Evolutionary conservation across 2,113 vertebrate species (phyloP).

Genomic region (Spizaetus ornatus): DNA sequence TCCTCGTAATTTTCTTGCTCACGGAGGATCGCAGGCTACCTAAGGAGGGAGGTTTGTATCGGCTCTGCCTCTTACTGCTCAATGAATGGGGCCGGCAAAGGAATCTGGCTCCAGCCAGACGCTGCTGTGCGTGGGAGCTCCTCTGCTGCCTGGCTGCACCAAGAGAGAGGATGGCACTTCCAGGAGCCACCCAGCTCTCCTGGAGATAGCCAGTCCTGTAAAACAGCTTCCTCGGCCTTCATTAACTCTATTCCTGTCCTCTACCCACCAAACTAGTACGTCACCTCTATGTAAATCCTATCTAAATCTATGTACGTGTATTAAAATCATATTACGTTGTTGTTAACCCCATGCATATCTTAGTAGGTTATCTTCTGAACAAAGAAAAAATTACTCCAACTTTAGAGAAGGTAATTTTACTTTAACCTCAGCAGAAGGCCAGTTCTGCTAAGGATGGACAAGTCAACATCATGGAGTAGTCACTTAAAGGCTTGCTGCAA

Average conservation of each 20-base stretch:
- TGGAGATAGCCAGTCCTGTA: not conserved
- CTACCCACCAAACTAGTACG: not conserved
- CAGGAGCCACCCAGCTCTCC: not conserved
- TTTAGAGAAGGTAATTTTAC: not conserved
- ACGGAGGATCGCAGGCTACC: not conserved
- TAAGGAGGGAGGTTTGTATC: not conserved
- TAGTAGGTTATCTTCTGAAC: not conserved
- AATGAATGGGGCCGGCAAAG: fast-evolving
- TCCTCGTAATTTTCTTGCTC: not conserved
- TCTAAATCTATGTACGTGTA: fast-evolving
- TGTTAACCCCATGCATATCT: not conserved
- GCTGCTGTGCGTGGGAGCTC: not conserved
- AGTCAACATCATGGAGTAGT: fast-evolving
- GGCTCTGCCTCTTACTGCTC: not conserved
- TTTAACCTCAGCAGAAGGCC: not conserved
- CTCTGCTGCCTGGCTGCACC: not conserved
- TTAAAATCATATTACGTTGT: not conserved
- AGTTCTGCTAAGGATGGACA: not conserved
- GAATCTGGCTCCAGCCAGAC: not conserved
- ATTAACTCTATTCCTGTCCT: not conserved
- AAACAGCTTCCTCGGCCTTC: not conserved
- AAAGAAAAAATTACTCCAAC: not conserved
- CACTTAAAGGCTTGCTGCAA: not conserved
- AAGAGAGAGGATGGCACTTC: not conserved
- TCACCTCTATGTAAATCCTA: not conserved